Conservation (phyloP, 1,140 invertebrate genomes). For the Acyrthosiphon pisum region DNA sequence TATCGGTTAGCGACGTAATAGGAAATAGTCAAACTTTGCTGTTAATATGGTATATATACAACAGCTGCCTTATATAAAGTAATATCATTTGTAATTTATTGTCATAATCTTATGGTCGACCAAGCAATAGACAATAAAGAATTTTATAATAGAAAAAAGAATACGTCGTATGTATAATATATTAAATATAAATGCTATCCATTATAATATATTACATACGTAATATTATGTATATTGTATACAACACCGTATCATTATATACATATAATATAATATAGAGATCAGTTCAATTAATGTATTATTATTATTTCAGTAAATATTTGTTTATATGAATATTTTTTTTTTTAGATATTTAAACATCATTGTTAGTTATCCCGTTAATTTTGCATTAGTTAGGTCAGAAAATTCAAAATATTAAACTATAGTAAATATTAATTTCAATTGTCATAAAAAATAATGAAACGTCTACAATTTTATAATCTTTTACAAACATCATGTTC, state of each 20-base stretch:
- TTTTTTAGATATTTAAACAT: not conserved
- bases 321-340: not conserved
- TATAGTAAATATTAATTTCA: not conserved
- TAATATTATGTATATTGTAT: too few relatives aligned
- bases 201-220: not conserved
- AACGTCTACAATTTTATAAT: not conserved
- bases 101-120: not conserved
- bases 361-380: not conserved
- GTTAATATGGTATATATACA: not conserved
- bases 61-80: not conserved
- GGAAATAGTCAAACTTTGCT: slow-evolving; percentile 29
- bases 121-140: not conserved
- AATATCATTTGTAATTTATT: slow-evolving; percentile 37
- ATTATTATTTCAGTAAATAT: not conserved
- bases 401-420: not conserved
- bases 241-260: not conserved
- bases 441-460: not conserved
- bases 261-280: too few relatives aligned
- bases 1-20: slow-evolving; percentile 15
- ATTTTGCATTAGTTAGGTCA: not conserved
- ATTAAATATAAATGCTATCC: slow-evolving; percentile 56
- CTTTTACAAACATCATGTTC: not conserved
- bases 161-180: not conserved
- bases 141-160: not conserved
- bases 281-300: not conserved